Evolutionary conservation across 2,888 invertebrate genomes (phyloP), one percentile per base, ranked within the genome.

Genomic region (Tillus elongatus): DNA sequence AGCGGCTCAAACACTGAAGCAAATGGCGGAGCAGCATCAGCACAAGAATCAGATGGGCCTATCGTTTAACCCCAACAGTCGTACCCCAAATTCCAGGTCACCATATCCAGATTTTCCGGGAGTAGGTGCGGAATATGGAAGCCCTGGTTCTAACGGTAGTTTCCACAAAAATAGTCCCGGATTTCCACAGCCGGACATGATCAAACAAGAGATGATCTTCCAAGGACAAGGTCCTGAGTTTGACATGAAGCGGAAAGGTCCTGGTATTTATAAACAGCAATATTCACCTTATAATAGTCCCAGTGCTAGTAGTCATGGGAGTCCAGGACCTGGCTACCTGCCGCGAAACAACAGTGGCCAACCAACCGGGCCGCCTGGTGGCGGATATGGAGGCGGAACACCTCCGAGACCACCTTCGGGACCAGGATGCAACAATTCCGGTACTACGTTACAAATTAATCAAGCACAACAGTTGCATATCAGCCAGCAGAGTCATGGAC

Each of bases 21-120:
- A 93, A 57, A 92, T 93, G 92, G 93, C 93, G 26, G 92, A 93
- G 62, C 93, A 93, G 64, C 93, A 93, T 66, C 92, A 92, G 67
- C 89, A 88, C 66, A 83, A 84, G 61, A 78, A 74, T 46, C 79
- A 78, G 49, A 70, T 80, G 60, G 82, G 82, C 2, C 69, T 78
- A 19, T 61, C 67, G 2, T 72, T 71, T 48, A 71, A 69, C 46
- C 68, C 71, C 2, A 63, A 64, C 29, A 61, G 41, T 33, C 54
- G 63, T 36, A 59, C 54, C 33, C 58, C 62, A 35, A 64, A 61
- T 41, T 61, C 72, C 1, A 54, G 73, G 24, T 72, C 73, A 9
- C 77, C 77, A 0, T 78, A 76, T 49, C 73, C 72, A 24, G 77
- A 78, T 50, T 77, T 75, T 43, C 68, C 58, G 33, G n/a, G n/a